phyloP scores from a whole-genome alignment of 2,113 vertebrate species.

The Spea bombifrons region DNA sequence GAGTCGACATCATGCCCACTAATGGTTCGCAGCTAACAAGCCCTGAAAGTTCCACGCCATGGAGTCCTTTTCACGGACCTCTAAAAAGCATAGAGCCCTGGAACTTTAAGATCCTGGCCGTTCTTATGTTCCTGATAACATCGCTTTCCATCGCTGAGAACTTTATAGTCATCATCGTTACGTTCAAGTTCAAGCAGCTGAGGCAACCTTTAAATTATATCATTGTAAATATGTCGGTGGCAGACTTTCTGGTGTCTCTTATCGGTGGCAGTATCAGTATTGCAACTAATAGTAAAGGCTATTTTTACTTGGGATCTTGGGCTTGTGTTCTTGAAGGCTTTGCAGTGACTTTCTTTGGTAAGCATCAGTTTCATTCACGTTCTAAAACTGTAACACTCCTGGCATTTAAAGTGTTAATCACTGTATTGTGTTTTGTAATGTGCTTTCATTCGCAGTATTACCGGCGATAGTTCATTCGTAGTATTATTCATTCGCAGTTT shows the following conservation, averaged over 20 bases:
- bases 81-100: constrained; percentile 72
- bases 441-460: not conserved
- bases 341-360: constrained; percentile 87
- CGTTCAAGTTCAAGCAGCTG: constrained; percentile 81
- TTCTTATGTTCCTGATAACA: constrained; percentile 79
- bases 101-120: constrained; percentile 81
- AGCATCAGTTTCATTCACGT: constrained; percentile 53
- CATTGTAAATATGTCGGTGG: constrained; percentile 82
- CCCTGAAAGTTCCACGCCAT: constrained; percentile 36
- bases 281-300: constrained; percentile 79
- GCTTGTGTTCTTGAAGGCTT: constrained; percentile 86
- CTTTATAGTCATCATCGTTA: constrained; percentile 82
- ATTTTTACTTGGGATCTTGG: constrained; percentile 82
- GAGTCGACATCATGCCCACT: constrained; percentile 53
- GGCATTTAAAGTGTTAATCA: not conserved
- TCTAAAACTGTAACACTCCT: not conserved
- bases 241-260: constrained; percentile 82
- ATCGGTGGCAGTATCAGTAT: constrained; percentile 81
- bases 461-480: not conserved
- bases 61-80: constrained; percentile 72
- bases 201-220: constrained; percentile 85
- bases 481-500: not conserved
- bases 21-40: constrained; percentile 60
- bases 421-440: not conserved
- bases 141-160: constrained; percentile 79